A percentile compares a stretch with the other conserved stretches of the same genome.
These are phyloP conservation scores for Temnothorax nylanderi DNA, from an alignment of 1,140 invertebrate species.

Conservation along the genomic window DNA sequence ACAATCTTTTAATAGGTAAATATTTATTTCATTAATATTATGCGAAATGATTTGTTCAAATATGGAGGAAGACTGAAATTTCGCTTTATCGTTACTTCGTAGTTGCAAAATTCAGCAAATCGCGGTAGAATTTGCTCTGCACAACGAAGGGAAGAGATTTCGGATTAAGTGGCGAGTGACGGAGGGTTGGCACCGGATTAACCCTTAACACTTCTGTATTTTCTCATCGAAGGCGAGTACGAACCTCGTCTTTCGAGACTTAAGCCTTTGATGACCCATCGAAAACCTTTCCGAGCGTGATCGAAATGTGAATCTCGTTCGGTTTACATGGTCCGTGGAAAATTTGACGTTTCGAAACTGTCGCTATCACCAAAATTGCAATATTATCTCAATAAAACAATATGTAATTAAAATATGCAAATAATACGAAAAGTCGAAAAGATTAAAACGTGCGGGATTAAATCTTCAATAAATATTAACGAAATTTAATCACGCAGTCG, in stretches of 20 bases:
- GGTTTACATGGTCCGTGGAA: background rate
- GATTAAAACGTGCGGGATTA: constrained; percentile 4
- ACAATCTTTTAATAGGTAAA: constrained; percentile 12
- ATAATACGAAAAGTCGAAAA: constrained; percentile 17
- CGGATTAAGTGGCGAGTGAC: constrained; percentile 71
- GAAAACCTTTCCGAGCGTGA: constrained; percentile 72
- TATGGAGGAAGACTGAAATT: background rate
- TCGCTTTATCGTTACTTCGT: background rate
- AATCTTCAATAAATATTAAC: constrained; percentile 46
- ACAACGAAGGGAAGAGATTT: constrained; percentile 44
- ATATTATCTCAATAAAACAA: constrained; percentile 18
- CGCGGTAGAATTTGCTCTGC: background rate
- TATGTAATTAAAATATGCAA: constrained; percentile 30
- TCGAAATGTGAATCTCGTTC: constrained; percentile 63
- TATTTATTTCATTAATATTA: constrained; percentile 21
- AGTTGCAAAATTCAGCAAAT: constrained; percentile 14
- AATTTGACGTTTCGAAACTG: background rate
- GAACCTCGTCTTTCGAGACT: constrained; percentile 56
- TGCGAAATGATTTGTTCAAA: background rate
- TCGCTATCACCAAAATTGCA: constrained; percentile 15
- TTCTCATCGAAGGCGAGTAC: constrained; percentile 64
- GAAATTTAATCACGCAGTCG: constrained; percentile 18
- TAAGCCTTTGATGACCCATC: constrained; percentile 75
- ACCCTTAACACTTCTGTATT: constrained; percentile 59
- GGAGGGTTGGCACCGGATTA: constrained; percentile 72